Evolutionary conservation across 2,888 invertebrate species (phyloP), one percentile per base, ranked within the genome.

Genomic region (Callimorpha dominula): DNA sequence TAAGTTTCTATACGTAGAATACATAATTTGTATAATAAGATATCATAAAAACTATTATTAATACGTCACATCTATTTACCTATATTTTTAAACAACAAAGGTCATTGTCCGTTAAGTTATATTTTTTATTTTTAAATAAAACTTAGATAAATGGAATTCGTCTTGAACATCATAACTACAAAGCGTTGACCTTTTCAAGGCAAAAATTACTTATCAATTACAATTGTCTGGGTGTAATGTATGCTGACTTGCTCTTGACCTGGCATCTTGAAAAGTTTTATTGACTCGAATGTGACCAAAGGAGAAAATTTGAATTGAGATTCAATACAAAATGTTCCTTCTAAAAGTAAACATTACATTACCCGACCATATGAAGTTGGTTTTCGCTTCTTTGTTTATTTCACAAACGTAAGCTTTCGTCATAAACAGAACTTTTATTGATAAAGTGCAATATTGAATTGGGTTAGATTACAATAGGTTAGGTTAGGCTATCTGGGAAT

Each of bases 401-500:
- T 20, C 31, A 50, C 8, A 40, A 17, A 52, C 17, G 31, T 15
- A 42, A 68, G 14, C 43, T 68, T 68, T 68, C 68, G 43, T 68
- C 14, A 43, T 43, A n/a, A 62, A 66, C 65, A 60, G 57, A 54
- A 49, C 43, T 20, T 20, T 40, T 71, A 71, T 71, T 50, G 43
- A 50, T 63, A 67, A 67, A 60, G 42, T 71, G 62, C 62, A 67
- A 50, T 50, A 62, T n/a, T 17, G 42, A 71, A 63, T 60, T 68
- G 60, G 68, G 68, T 68, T 68, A 60, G 57, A 68, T 68, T 49
- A 60, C 60, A 68, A 31, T 68, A 68, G 68, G 68, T 71, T 71
- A 71, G 71, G 71, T 71, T 67, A 67, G 71, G 71, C 62, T 71
- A 71, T 62, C 60, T 60, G 50, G 57, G 49, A 66, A 46, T 66